phyloP scores from a whole-genome alignment of 1,140 invertebrate genomes.

The Monochamus saltuarius region DNA sequence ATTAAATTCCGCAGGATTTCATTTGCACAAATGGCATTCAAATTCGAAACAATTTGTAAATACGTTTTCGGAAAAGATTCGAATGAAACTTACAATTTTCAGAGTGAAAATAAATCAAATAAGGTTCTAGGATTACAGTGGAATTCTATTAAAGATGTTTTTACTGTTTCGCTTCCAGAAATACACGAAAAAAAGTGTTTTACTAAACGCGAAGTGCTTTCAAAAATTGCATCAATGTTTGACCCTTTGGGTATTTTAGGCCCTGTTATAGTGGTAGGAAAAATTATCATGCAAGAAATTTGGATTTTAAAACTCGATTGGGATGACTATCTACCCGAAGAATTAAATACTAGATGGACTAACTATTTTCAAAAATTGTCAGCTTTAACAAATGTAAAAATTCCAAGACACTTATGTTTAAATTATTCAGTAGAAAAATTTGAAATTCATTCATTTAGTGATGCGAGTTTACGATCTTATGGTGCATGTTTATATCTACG shows the following conservation, averaged over 20 bases:
- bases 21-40: slow-evolving; percentile 43
- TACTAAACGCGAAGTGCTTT: slow-evolving; percentile 43
- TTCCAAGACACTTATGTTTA: slow-evolving; percentile 23
- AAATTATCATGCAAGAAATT: slow-evolving; percentile 51
- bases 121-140: slow-evolving; percentile 13
- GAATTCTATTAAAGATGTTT: slow-evolving; percentile 7
- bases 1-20: slow-evolving; percentile 15
- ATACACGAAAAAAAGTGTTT: slow-evolving; percentile 3
- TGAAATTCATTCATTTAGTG: slow-evolving; percentile 41
- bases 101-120: slow-evolving; percentile 11
- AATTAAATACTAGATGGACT: slow-evolving; percentile 32
- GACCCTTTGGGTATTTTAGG: slow-evolving; percentile 50
- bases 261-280: slow-evolving; percentile 45
- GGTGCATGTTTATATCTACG: slow-evolving; percentile 28
- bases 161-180: slow-evolving; percentile 2
- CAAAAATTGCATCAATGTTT: slow-evolving; percentile 42
- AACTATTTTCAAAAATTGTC: slow-evolving; percentile 8
- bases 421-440: slow-evolving; percentile 23
- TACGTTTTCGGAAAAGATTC: slow-evolving; percentile 4
- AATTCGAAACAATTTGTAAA: slow-evolving; percentile 26
- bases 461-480: slow-evolving; percentile 32
- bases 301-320: slow-evolving; percentile 47
- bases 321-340: slow-evolving; percentile 46
- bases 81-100: slow-evolving; percentile 4
- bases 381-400: slow-evolving; percentile 26